Conservation (phyloP, 2,888 invertebrate species). For the Caenorhabditis drosophilae region DNA sequence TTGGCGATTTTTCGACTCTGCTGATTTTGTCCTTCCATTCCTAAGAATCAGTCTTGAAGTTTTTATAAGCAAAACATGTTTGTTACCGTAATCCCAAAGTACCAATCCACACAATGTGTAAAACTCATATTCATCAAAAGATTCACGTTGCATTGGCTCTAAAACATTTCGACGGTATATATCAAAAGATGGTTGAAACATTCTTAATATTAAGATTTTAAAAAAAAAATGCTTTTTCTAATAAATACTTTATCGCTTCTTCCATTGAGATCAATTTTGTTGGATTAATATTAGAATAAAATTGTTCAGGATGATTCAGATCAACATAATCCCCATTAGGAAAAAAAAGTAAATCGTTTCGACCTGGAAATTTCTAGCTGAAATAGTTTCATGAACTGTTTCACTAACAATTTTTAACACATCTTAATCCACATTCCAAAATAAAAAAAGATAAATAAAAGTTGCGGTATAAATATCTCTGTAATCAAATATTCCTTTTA, state of each 20-base stretch:
- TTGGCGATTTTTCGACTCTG: conserved; percentile 30
- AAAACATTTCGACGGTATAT: conserved; percentile 47
- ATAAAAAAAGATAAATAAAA: conserved; percentile 47
- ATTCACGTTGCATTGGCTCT: conserved; percentile 41
- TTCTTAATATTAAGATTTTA: conserved; percentile 15
- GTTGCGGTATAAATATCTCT: conserved; percentile 43
- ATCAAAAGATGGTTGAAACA: conserved; percentile 46
- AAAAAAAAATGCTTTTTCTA: conserved; percentile 1
- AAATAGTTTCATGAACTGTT: no score
- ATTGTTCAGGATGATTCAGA: conserved; percentile 39
- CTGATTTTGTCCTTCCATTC: conserved; percentile 38
- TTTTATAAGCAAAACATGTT: not conserved
- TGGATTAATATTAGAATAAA: conserved; percentile 14
- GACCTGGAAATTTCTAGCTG: conserved; percentile 31
- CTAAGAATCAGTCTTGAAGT: conserved; percentile 3
- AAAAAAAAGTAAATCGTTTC: conserved; percentile 43
- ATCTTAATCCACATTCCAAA: conserved; percentile 48
- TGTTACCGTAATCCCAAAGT: conserved; percentile 46
- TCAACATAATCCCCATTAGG: conserved; percentile 49
- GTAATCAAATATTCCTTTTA: conserved; percentile 8
- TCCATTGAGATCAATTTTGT: conserved; percentile 5
- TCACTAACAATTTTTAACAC: no score
- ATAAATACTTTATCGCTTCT: conserved; percentile 40
- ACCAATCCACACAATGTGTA: conserved; percentile 42
- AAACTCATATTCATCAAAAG: conserved; percentile 45